These are phyloP conservation scores for Apocrypta bakeri DNA, from an alignment of 1,140 invertebrate genomes.

Conservation along the genomic window DNA sequence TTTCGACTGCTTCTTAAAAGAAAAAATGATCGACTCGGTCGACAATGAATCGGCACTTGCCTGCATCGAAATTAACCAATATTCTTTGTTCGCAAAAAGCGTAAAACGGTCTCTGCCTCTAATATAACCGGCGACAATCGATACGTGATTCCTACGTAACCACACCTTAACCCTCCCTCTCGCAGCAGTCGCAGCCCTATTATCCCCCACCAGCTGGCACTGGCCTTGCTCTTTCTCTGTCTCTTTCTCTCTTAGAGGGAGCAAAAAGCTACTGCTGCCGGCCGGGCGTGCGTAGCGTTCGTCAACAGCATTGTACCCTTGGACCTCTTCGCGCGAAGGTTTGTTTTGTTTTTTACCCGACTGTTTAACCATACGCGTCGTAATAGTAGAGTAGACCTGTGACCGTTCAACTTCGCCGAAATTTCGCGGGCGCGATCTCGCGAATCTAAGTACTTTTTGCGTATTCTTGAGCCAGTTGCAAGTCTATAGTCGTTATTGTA, in stretches of 20 bases:
- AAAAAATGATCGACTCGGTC: too few species aligned
- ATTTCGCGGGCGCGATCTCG: background rate
- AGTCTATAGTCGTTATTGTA: background rate
- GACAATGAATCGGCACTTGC: too few species aligned
- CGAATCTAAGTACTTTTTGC: background rate
- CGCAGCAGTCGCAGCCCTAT: background rate
- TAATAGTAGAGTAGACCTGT: too few species aligned
- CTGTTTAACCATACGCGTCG: background rate
- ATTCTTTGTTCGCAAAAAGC: background rate
- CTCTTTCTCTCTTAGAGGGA: constrained; percentile 16
- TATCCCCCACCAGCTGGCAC: background rate
- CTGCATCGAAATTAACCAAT: too few species aligned
- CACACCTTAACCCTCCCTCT: constrained; percentile 29
- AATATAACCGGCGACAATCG: background rate
- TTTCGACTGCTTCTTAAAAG: too few species aligned
- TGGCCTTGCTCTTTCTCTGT: background rate
- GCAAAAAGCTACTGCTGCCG: background rate
- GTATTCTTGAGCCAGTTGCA: constrained; percentile 16
- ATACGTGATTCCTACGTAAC: constrained; percentile 21
- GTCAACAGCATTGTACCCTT: background rate
- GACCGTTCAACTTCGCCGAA: background rate
- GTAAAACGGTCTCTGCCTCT: background rate
- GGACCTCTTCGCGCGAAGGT: too few species aligned
- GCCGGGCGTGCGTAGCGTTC: background rate
- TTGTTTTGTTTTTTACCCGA: too few species aligned